Base-by-base conservation (phyloP, 1,140 invertebrate genomes). In the Aphelenchoides avenae region DNA sequence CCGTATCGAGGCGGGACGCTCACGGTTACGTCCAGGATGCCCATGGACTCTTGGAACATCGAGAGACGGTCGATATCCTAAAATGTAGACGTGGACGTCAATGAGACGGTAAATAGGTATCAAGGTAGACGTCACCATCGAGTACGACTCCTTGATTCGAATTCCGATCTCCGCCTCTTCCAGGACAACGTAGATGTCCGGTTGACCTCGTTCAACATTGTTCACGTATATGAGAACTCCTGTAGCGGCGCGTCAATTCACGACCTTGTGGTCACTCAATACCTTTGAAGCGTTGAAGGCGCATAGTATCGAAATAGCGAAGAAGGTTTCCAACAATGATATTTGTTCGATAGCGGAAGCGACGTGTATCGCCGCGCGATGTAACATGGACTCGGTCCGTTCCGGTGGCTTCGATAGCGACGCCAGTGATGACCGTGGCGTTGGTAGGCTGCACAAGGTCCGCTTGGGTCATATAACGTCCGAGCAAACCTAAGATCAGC, bases 21-120 rank as follows among this genome's bases (percentile, higher is more conserved):
- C 26, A 75, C 40, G 15, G 53, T 30, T 9, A 75, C 62, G 52
- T 75, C 73, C 13, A 75, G 52, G 9, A 75, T 73, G 20, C 72
- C 72, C 74, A 75, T 77, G 42, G 34, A 46, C 51, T 75, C 72
- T 46, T 75, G 74, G 42, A 70, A 75, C 36, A 60, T 71, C 1
- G 72, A 56, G n/a, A 75, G 43, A 15, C 74, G 64, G 41, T 77
- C 72, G 37, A 75, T 77, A 61, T 77, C 72, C n/a, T n/a, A n/a
- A n/a, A n/a, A n/a, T n/a, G n/a, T n/a, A n/a, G n/a, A n/a, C n/a
- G n/a, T n/a, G n/a, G n/a, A n/a, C n/a, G n/a, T n/a, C n/a, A n/a
- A n/a, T n/a, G n/a, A n/a, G n/a, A n/a, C n/a, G n/a, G n/a, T n/a
- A n/a, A n/a, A n/a, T n/a, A n/a, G n/a, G n/a, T n/a, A n/a, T n/a